These are phyloP conservation scores for Vandiemenella viatica DNA, from an alignment of 2,888 invertebrate species.

Conservation along the genomic window DNA sequence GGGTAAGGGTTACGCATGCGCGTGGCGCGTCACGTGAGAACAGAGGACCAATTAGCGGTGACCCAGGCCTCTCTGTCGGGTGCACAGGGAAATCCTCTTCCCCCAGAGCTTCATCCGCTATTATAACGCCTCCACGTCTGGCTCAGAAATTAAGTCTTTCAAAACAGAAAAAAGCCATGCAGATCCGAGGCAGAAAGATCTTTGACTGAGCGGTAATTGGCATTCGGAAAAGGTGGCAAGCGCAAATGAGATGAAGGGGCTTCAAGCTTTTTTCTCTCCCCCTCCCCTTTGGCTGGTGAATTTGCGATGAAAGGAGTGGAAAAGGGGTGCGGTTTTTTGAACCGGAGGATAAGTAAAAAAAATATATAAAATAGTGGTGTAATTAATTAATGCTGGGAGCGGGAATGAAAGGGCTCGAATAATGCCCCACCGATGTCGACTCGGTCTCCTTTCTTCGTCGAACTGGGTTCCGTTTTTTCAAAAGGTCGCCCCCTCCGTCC, in stretches of 20 bases:
- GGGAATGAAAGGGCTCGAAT: background rate
- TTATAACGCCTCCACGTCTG: too few species aligned
- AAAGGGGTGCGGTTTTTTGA: background rate
- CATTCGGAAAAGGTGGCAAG: slow-evolving; percentile 43
- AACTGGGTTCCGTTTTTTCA: background rate
- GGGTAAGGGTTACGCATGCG: too few species aligned
- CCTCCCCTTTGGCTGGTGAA: background rate
- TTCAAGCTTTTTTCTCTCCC: background rate
- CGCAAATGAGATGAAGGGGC: slow-evolving; percentile 15
- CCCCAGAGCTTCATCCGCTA: too few species aligned
- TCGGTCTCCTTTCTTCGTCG: background rate
- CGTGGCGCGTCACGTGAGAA: too few species aligned
- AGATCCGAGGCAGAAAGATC: background rate
- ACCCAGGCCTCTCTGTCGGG: too few species aligned
- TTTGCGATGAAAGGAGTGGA: background rate
- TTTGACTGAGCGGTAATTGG: slow-evolving; percentile 33
- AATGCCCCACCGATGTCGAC: background rate
- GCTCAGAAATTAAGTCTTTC: background rate
- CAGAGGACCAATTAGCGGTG: too few species aligned
- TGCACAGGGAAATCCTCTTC: too few species aligned
- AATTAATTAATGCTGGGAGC: background rate
- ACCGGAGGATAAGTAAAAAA: background rate
- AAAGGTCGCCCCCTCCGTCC: too few species aligned
- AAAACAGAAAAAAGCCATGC: too few species aligned
- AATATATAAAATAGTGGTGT: background rate